A percentile compares a stretch with the other conserved stretches of the same genome.
These are phyloP conservation scores for Indicator maculatus DNA, from an alignment of 2,113 vertebrate genomes.

Conservation along the genomic window DNA sequence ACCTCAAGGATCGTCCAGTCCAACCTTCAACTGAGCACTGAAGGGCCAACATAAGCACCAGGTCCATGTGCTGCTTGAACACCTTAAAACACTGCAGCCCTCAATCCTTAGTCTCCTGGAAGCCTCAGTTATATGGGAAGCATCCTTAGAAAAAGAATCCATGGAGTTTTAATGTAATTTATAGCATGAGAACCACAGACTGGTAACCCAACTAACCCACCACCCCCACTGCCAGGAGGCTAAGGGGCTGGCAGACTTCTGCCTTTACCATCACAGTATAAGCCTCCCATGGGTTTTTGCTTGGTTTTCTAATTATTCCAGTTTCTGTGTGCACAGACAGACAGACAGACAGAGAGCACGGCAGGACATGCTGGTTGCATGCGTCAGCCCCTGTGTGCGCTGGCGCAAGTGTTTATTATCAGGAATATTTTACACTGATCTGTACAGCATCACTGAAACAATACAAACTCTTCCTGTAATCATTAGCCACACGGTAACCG, in stretches of 20 bases:
- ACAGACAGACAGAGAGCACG: not conserved
- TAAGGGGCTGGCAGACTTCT: not conserved
- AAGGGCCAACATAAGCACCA: no score
- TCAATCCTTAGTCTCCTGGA: not conserved
- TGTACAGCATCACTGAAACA: constrained; percentile 66
- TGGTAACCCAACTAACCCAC: not conserved
- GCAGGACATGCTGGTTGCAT: constrained; percentile 32
- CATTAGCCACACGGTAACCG: constrained; percentile 49
- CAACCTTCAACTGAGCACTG: no score
- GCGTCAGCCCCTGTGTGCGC: constrained; percentile 46
- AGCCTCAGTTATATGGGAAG: accelerated
- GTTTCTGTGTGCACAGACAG: not conserved
- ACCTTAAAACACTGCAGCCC: not conserved
- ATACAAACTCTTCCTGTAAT: constrained; percentile 55
- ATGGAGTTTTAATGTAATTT: not conserved
- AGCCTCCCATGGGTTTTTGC: not conserved
- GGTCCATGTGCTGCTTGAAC: no score
- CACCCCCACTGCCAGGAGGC: not conserved
- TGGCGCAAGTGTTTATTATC: constrained; percentile 61
- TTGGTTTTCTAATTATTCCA: not conserved
- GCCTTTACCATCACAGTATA: not conserved
- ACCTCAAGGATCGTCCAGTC: no score
- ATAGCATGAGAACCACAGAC: not conserved
- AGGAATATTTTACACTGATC: constrained; percentile 74
- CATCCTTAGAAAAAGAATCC: not conserved